Evolutionary conservation across 2,797 vertebrate genomes (phyloP).

Genomic region (Ptychadena robeensis): DNA sequence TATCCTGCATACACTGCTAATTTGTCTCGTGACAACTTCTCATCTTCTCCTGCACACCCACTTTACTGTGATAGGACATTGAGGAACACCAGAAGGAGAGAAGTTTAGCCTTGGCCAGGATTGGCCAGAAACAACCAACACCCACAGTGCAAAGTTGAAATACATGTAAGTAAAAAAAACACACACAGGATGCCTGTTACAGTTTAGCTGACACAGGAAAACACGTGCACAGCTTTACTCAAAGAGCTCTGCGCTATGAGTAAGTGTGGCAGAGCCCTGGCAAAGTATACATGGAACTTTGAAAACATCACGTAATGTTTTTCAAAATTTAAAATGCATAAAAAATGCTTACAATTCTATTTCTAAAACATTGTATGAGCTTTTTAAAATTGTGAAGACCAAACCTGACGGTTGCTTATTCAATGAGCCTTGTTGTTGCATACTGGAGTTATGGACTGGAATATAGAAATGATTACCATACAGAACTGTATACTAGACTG

Average conservation of each 20-base stretch:
- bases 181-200: background rate
- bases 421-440: background rate
- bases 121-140: constrained; percentile 53
- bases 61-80: constrained; percentile 27
- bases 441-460: background rate
- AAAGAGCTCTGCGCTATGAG: background rate
- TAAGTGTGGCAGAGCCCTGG: no score
- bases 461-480: background rate
- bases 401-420: background rate
- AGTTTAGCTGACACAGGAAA: constrained; percentile 11
- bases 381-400: no score
- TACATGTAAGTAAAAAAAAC: constrained; percentile 5
- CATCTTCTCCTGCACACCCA: constrained; percentile 44
- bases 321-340: no score
- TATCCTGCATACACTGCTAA: constrained; percentile 7
- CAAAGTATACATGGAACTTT: no score
- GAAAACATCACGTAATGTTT: no score
- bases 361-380: no score
- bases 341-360: no score
- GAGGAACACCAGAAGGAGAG: constrained; percentile 40
- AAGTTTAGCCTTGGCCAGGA: constrained; percentile 29
- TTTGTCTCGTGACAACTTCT: constrained; percentile 42
- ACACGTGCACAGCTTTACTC: background rate
- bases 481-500: no score
- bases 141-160: constrained; percentile 53